phyloP scores from a whole-genome alignment of 1,140 invertebrate species.

The Pachyrhynchus sulphureomaculatus region DNA sequence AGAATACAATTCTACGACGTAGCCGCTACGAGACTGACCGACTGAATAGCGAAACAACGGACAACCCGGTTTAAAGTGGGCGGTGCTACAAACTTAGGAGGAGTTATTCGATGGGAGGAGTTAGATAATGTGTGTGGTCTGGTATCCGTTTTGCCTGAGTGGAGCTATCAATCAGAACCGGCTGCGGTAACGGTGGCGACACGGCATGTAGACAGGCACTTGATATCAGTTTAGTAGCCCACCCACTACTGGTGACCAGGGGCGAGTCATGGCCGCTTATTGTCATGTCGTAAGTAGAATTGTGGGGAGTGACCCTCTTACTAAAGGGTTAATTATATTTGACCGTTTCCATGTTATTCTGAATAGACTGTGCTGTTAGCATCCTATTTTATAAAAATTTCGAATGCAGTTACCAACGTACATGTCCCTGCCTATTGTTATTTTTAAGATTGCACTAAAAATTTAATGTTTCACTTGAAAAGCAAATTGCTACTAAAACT shows the following conservation, averaged over 20 bases:
- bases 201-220: conserved; percentile 52
- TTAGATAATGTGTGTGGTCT: conserved; percentile 45
- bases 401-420: background rate
- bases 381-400: conserved; percentile 15
- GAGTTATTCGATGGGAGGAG: conserved; percentile 19
- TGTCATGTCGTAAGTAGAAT: conserved; percentile 16
- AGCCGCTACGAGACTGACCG: conserved; percentile 41
- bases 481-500: conserved; percentile 16
- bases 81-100: conserved; percentile 20
- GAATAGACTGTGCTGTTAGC: conserved; percentile 3
- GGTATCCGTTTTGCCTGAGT: conserved; percentile 49
- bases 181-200: conserved; percentile 51
- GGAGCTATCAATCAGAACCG: conserved; percentile 49
- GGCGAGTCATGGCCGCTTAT: conserved; percentile 43
- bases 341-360: conserved; percentile 13
- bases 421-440: background rate
- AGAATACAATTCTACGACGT: conserved; percentile 27
- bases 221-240: conserved; percentile 47
- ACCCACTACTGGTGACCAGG: conserved; percentile 43
- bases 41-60: conserved; percentile 9
- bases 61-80: background rate
- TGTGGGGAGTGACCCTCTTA: conserved; percentile 19
- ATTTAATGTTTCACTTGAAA: conserved; percentile 7
- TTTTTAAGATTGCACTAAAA: conserved; percentile 14
- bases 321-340: conserved; percentile 19